phyloP scores from a whole-genome alignment of 2,113 vertebrate genomes.

The Irena cyanogastra region DNA sequence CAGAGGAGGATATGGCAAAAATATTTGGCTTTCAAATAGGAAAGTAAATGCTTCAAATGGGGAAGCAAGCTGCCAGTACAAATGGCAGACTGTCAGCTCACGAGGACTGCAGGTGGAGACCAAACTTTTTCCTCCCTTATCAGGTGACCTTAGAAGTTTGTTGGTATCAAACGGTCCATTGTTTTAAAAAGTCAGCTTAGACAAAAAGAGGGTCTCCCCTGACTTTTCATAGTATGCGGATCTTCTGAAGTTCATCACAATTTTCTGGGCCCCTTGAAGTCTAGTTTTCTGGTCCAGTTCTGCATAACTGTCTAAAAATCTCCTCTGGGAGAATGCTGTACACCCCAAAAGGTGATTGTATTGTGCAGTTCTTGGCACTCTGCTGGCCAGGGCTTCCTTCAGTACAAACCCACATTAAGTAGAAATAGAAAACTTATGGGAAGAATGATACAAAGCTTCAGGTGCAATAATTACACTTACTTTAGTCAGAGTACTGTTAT shows the following conservation, averaged over 20 bases:
- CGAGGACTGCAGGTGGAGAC: not conserved
- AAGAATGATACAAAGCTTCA: not conserved
- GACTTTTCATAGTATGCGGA: not conserved
- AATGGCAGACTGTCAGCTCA: not conserved
- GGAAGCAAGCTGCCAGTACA: not conserved
- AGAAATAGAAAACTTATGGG: not conserved
- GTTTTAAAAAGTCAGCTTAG: not conserved
- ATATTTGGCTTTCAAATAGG: not conserved
- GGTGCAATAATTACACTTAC: not conserved
- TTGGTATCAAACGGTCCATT: not conserved
- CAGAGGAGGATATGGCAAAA: not conserved
- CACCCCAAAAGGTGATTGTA: not conserved
- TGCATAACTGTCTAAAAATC: not conserved
- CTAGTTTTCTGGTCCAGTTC: not conserved
- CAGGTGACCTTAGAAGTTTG: not conserved
- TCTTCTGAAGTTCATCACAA: not conserved
- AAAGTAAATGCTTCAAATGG: not conserved
- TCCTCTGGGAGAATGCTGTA: not conserved
- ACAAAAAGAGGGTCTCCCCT: not conserved
- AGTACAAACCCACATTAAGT: not conserved
- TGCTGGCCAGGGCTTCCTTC: not conserved
- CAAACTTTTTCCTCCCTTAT: not conserved
- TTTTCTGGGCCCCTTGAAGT: not conserved
- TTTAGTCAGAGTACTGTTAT: not conserved
- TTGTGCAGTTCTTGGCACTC: not conserved